A percentile compares a stretch with the other conserved stretches of the same genome.
Conservation (phyloP, 2,113 vertebrate genomes). For the Eclectus roratus region DNA sequence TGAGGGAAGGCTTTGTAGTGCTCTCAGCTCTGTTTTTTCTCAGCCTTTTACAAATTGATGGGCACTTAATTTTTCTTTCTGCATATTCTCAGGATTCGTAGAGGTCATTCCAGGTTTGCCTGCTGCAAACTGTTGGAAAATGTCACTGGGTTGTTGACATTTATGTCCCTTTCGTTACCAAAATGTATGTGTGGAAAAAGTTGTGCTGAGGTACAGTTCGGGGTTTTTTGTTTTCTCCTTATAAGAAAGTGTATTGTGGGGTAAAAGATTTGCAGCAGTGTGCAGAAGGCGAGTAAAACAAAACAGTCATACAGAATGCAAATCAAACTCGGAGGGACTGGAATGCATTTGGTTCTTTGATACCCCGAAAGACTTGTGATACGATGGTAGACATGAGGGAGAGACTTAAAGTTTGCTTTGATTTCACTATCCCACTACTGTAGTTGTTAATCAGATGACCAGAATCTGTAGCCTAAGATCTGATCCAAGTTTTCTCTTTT, state of each 20-base stretch:
- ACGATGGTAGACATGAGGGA: conserved; percentile 5
- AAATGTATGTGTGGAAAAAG: not conserved
- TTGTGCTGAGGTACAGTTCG: not conserved
- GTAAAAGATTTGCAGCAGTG: not conserved
- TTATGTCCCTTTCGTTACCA: not conserved
- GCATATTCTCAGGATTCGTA: not conserved
- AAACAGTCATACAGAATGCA: not conserved
- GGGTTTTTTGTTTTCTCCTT: not conserved
- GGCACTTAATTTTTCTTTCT: conserved; percentile 41
- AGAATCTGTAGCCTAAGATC: not conserved
- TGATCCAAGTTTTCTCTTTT: not conserved
- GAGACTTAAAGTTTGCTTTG: conserved; percentile 14
- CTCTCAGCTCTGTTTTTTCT: conserved; percentile 39
- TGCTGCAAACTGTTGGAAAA: not conserved
- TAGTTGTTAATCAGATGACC: conserved; percentile 24
- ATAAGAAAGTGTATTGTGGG: not conserved
- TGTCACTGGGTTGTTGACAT: not conserved
- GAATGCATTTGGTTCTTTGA: conserved; percentile 1
- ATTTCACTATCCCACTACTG: not conserved
- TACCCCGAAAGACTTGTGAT: not conserved
- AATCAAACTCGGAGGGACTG: not conserved
- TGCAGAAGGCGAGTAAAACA: not conserved
- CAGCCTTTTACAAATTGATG: conserved; percentile 14
- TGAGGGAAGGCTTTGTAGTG: not conserved
- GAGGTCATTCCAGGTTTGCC: not conserved